These are phyloP conservation scores for Nasua narica DNA, from an alignment of 2,797 vertebrate species.

Conservation along the genomic window DNA sequence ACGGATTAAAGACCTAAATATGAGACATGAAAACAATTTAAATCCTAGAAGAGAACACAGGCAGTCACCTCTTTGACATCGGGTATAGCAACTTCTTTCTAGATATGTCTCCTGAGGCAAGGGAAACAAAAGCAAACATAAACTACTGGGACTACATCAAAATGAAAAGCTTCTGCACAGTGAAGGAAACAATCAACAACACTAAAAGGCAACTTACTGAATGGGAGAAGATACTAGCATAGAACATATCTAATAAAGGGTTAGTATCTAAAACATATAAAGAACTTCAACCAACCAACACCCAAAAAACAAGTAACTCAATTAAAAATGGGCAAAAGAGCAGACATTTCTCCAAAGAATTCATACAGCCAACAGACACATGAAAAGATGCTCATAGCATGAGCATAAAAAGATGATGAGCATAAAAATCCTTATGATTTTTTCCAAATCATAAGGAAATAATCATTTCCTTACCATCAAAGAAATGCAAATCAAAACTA, in stretches of 20 bases:
- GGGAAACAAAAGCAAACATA: neutral
- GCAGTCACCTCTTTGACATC: neutral
- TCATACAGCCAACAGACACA: neutral
- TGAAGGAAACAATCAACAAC: neutral
- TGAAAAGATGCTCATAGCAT: neutral
- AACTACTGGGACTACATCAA: neutral
- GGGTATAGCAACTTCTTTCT: no score
- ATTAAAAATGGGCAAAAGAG: neutral
- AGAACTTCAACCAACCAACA: neutral
- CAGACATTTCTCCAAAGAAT: neutral
- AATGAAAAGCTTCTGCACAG: neutral
- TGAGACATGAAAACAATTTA: neutral
- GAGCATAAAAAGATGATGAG: no score
- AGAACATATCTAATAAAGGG: neutral
- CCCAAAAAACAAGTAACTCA: neutral
- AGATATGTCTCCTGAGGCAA: no score
- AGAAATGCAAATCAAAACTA: neutral
- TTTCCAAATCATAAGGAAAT: no score
- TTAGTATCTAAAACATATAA: neutral
- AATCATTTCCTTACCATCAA: neutral
- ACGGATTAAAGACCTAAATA: neutral
- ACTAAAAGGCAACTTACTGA: neutral
- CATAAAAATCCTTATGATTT: no score
- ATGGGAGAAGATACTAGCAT: neutral
- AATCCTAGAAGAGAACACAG: neutral